These are phyloP conservation scores for Gonioctena quinquepunctata DNA, from an alignment of 1,140 invertebrate genomes.

Conservation along the genomic window DNA sequence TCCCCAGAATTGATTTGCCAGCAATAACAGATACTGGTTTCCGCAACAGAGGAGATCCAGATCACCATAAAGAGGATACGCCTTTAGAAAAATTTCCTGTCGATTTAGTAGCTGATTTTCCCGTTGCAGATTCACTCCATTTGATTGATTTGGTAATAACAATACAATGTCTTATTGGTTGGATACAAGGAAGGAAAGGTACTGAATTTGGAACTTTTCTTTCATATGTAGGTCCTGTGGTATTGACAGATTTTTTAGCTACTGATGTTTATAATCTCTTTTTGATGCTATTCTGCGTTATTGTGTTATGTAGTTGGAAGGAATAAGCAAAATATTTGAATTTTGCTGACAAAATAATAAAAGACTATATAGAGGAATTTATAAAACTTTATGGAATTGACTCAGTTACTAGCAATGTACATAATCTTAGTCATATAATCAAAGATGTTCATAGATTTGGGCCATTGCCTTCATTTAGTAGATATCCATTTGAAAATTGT, in stretches of 20 bases:
- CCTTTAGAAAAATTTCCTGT: slow-evolving; percentile 20
- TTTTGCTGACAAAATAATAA: too few species aligned
- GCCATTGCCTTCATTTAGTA: too few species aligned
- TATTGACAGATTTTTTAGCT: slow-evolving; percentile 43
- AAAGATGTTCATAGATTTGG: too few species aligned
- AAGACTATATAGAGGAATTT: too few species aligned
- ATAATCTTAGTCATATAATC: too few species aligned
- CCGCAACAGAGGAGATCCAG: neutral
- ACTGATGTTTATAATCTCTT: neutral
- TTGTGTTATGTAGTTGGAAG: too few species aligned
- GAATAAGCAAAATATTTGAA: too few species aligned
- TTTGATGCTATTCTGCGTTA: too few species aligned
- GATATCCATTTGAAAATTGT: too few species aligned
- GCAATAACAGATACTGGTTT: neutral
- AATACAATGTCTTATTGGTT: slow-evolving; percentile 27
- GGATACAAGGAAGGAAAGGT: slow-evolving; percentile 20
- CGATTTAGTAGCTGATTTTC: slow-evolving; percentile 32
- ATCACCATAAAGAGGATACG: slow-evolving; percentile 26
- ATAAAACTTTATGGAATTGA: too few species aligned
- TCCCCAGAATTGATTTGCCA: neutral
- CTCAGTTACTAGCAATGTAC: too few species aligned
- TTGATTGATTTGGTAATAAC: slow-evolving; percentile 31
- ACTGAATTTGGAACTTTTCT: slow-evolving; percentile 1
- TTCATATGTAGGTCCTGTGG: slow-evolving; percentile 35
- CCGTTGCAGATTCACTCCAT: slow-evolving; percentile 29